phyloP scores from a whole-genome alignment of 2,797 vertebrate species.

The Sandelia bainsii region DNA sequence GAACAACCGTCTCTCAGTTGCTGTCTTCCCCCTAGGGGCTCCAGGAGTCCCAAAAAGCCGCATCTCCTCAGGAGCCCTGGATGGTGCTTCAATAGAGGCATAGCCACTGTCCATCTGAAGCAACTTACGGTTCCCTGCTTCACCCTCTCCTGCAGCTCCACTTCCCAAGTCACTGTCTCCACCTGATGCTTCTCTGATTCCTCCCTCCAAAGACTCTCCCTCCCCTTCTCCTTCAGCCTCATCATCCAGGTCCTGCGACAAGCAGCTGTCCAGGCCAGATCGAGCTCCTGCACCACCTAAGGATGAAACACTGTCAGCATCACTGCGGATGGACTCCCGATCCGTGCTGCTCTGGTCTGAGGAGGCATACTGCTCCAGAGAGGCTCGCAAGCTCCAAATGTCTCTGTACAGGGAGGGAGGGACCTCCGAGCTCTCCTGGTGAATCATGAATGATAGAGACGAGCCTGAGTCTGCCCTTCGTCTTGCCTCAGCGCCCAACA shows the following conservation, averaged over 20 bases:
- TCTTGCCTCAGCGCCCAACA: constrained; percentile 62
- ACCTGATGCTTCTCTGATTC: constrained; percentile 61
- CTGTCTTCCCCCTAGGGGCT: constrained; percentile 85
- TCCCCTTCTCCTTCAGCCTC: constrained; percentile 82
- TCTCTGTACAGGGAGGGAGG: constrained; percentile 89
- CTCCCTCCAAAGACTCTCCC: constrained; percentile 49
- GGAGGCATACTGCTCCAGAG: constrained; percentile 92
- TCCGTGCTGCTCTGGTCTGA: constrained; percentile 95
- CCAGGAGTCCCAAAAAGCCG: constrained; percentile 81
- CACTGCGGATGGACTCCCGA: constrained; percentile 92
- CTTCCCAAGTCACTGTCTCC: constrained; percentile 59
- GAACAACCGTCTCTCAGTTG: constrained; percentile 89
- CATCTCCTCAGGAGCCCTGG: constrained; percentile 87
- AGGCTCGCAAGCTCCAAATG: constrained; percentile 96
- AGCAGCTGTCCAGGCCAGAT: constrained; percentile 73
- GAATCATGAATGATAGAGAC: constrained; percentile 60
- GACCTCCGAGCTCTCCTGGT: constrained; percentile 79
- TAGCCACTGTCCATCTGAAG: constrained; percentile 99
- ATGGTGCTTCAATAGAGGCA: constrained; percentile 94
- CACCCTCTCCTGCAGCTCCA: constrained; percentile 80
- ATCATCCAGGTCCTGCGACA: constrained; percentile 88
- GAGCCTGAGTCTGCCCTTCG: constrained; percentile 64
- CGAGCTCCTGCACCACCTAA: constrained; percentile 79
- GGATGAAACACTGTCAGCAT: constrained; percentile 91
- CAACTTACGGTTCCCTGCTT: constrained; percentile 89